Evolutionary conservation across 2,888 invertebrate genomes (phyloP).

Genomic region (Endomychus coccineus): DNA sequence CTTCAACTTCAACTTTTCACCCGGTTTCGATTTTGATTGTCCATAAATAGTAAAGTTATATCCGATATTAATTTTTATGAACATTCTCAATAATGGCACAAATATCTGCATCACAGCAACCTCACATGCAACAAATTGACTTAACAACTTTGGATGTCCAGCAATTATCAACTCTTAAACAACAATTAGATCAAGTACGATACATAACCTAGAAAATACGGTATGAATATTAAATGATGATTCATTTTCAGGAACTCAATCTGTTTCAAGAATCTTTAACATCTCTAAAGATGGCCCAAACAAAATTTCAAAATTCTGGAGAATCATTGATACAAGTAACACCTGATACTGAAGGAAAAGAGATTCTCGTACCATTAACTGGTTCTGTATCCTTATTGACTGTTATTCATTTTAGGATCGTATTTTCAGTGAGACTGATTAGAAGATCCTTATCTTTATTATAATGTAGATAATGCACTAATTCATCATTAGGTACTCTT

Average conservation of each 20-base stretch:
- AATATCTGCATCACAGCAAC: conserved; percentile 54
- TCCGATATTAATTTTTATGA: too few relatives aligned
- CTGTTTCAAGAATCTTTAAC: conserved; percentile 86
- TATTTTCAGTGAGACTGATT: background rate
- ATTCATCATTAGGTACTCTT: too few relatives aligned
- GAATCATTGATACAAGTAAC: conserved; percentile 76
- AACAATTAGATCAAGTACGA: conserved; percentile 76
- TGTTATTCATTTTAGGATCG: background rate
- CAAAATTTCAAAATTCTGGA: conserved; percentile 82
- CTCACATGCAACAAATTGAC: conserved; percentile 70
- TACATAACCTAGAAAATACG: background rate
- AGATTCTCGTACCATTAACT: conserved; percentile 88
- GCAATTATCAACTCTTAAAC: conserved; percentile 76
- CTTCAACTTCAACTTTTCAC: too few relatives aligned
- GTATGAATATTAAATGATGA: conserved; percentile 1
- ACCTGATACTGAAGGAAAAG: conserved; percentile 68
- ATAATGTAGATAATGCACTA: too few relatives aligned
- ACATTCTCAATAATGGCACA: too few relatives aligned
- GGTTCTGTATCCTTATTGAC: conserved; percentile 65
- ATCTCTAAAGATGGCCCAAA: conserved; percentile 82
- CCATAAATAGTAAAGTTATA: too few relatives aligned
- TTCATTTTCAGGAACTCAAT: conserved; percentile 62
- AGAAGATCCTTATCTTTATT: too few relatives aligned
- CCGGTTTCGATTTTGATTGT: too few relatives aligned
- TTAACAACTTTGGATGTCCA: conserved; percentile 70